Evolutionary conservation across 2,797 vertebrate genomes (phyloP).

Genomic region (Crenichthys baileyi): DNA sequence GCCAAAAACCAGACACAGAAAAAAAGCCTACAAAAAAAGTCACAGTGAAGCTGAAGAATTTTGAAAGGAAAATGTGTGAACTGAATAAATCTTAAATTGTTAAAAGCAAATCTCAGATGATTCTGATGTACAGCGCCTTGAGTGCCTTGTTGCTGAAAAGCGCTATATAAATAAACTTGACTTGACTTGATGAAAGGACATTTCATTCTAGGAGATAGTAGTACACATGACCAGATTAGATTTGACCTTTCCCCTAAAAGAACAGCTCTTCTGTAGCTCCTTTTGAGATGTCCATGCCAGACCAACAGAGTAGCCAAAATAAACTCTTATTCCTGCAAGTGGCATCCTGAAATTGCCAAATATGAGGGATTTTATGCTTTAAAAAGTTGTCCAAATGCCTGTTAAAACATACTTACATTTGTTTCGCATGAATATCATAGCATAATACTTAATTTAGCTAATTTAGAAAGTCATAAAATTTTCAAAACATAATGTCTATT

Average conservation of each 20-base stretch:
- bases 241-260: not conserved
- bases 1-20: slow-evolving; percentile 46
- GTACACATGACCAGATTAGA: not conserved
- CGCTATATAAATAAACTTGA: no score
- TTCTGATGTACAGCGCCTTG: no score
- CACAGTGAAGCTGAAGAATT: slow-evolving; percentile 14
- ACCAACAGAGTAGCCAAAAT: not conserved
- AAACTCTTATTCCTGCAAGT: not conserved
- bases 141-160: no score
- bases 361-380: not conserved
- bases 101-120: not conserved
- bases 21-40: slow-evolving; percentile 11
- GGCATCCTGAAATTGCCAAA: not conserved
- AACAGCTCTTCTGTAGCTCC: not conserved
- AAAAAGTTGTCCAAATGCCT: no score
- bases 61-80: not conserved
- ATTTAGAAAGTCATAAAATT: not conserved
- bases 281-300: not conserved
- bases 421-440: no score
- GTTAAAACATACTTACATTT: no score
- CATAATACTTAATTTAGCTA: no score
- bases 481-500: not conserved
- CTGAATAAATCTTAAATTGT: not conserved
- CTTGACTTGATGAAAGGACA: not conserved
- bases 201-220: not conserved